Percentiles rank a stretch among this genome's conserved stretches.
These are phyloP conservation scores for Macaria liturata DNA, from an alignment of 2,888 invertebrate genomes.

Conservation along the genomic window DNA sequence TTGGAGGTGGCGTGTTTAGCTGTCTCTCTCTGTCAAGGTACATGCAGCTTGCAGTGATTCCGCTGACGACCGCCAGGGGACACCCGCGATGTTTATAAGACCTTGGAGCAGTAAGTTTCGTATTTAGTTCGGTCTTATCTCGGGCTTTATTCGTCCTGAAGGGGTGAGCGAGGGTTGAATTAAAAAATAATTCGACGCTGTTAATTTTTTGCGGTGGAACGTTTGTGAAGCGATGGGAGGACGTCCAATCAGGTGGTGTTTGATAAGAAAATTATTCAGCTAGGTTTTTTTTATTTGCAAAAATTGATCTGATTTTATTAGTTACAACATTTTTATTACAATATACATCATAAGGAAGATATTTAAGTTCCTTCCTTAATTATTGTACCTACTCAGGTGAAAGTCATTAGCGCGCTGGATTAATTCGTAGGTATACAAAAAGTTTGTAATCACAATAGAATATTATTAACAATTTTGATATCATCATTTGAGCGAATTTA, in stretches of 20 bases:
- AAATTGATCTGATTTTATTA: no score
- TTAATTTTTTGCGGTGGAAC: slow-evolving; percentile 23
- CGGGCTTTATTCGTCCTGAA: slow-evolving; percentile 53
- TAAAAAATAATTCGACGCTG: slow-evolving; percentile 49
- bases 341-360: no score
- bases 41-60: slow-evolving; percentile 71
- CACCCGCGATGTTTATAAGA: slow-evolving; percentile 60
- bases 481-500: no score
- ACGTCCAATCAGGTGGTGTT: not conserved
- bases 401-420: no score
- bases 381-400: no score
- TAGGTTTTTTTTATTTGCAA: no score
- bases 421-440: no score
- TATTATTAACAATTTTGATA: no score
- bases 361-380: no score
- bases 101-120: slow-evolving; percentile 62
- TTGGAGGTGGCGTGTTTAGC: slow-evolving; percentile 11
- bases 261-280: no score
- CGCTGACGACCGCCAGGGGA: slow-evolving; percentile 63
- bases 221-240: slow-evolving; percentile 1
- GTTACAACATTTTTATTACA: no score
- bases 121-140: slow-evolving; percentile 65
- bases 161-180: slow-evolving; percentile 47
- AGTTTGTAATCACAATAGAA: no score
- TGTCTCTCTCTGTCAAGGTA: slow-evolving; percentile 47